Evolutionary conservation across 2,888 invertebrate species (phyloP), one percentile per base, ranked within the genome.

Genomic region (Phortica magna): DNA sequence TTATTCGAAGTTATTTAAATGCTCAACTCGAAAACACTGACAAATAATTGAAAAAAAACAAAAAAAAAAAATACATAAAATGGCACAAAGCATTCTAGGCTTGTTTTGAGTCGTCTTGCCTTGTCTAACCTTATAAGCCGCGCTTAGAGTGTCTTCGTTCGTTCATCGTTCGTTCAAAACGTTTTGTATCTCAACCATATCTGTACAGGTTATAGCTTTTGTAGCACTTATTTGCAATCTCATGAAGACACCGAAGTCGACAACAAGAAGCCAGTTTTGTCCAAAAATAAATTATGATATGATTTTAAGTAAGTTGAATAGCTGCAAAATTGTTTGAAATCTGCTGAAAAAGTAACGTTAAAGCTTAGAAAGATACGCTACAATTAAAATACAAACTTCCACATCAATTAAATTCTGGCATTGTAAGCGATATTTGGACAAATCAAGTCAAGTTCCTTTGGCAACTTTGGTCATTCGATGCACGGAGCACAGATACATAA

Each of bases 371-470:
- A 48, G 48, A 48, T 12, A 14, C 48, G 14, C 9, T 14, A 48
- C 48, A 48, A 48, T 48, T 48, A 48, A 48, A 48, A 48, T 48
- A 14, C 14, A 48, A 48, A 48, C 48, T 48, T 12, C 14, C 9
- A 48, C 48, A 48, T 48, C 48, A 48, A 48, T 48, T 12, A 48
- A 48, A 48, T 68, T 68, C 19, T 68, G 39, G 43, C 42, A 68
- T 68, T 68, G 68, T 43, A 39, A 9, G 68, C 68, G 19, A 68
- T 68, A 68, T 48, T 68, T 68, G 43, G 68, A 43, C 43, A 68
- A 68, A 10, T 22, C 10, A 22, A 61, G 61, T 17, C 17, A 61
- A 61, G 61, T 61, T 61, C 61, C 61, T 61, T 55, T 55, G 14
- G n/a, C 12, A 55, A 55, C 3, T 55, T 55, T 55, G 55, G 7